Base-by-base conservation (phyloP, 2,888 invertebrate genomes). In the Caenorhabditis auriculariae region DNA sequence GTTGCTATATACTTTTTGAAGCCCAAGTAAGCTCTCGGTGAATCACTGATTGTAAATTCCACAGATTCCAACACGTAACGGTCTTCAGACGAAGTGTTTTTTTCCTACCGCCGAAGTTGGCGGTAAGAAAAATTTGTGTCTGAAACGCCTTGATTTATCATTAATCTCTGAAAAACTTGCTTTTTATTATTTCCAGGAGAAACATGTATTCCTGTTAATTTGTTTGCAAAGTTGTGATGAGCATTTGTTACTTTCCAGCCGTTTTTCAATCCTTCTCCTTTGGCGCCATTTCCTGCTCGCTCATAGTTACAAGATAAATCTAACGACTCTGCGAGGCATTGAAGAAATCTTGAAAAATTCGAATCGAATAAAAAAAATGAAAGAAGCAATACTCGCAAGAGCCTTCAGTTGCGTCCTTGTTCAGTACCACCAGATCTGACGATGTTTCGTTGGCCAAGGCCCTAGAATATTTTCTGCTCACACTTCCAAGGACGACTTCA, bases 41-140 rank as follows among this genome's bases (percentile, higher is more conserved):
- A 53, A 26, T 69, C 64, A 29, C 52, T 65, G 42, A 71, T 55
- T 23, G 64, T 51, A 47, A 68, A 72, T 26, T 68, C 66, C 2
- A 71, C 69, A 15, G 71, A 66, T 59, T 74, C 74, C n/a, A 74
- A 55, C 6, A 74, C 74, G 44, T 53, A 69, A 28, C 55, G 51
- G 45, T 69, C 60, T 32, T 41, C 49, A n/a, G 48, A n/a, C 15
- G 28, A 17, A 7, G n/a, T n/a, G n/a, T n/a, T 41, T 43, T 52
- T 54, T 26, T 51, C 28, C 15, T 19, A 29, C 72, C 72, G 9
- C 54, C 42, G 28, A 72, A 72, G 28, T 68, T 66, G 7, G 72
- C 72, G 2, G 68, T 62, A 15, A 72, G 54, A 42, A 72, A n/a
- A 72, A 24, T 52, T 35, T 1, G 59, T 38, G 2, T 65, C 72